These are phyloP conservation scores for Lamellibrachia columna DNA, from an alignment of 2,888 invertebrate species.

Conservation along the genomic window DNA sequence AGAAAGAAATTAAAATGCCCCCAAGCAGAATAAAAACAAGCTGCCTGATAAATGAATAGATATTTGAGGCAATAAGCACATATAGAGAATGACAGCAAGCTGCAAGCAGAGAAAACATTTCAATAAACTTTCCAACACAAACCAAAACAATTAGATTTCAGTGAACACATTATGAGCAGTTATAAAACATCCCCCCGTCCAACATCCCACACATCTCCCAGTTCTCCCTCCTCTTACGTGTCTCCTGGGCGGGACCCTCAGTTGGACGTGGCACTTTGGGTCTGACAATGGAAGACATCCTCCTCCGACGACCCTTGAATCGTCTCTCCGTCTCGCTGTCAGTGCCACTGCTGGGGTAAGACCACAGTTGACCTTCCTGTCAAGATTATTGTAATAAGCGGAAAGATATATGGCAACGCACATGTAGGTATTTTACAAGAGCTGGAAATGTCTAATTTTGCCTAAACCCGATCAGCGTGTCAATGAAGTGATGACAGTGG, in stretches of 20 bases:
- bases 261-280: not conserved
- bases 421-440: too few relatives aligned
- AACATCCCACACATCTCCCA: not conserved
- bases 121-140: not conserved
- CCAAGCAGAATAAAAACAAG: not conserved
- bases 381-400: too few relatives aligned
- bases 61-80: not conserved
- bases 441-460: too few relatives aligned
- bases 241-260: not conserved
- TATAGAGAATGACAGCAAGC: not conserved
- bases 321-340: slow-evolving; percentile 6
- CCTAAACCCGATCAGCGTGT: too few relatives aligned
- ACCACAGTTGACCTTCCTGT: too few relatives aligned
- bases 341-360: not conserved
- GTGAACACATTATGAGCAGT: not conserved
- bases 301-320: not conserved
- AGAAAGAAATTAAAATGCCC: not conserved
- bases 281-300: not conserved
- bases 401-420: too few relatives aligned
- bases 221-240: not conserved
- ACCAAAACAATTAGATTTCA: not conserved
- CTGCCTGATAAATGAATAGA: not conserved
- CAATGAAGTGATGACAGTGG: too few relatives aligned
- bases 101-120: not conserved
- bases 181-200: not conserved